phyloP scores from a whole-genome alignment of 2,797 vertebrate genomes.

The Silurus lanzhouensis region DNA sequence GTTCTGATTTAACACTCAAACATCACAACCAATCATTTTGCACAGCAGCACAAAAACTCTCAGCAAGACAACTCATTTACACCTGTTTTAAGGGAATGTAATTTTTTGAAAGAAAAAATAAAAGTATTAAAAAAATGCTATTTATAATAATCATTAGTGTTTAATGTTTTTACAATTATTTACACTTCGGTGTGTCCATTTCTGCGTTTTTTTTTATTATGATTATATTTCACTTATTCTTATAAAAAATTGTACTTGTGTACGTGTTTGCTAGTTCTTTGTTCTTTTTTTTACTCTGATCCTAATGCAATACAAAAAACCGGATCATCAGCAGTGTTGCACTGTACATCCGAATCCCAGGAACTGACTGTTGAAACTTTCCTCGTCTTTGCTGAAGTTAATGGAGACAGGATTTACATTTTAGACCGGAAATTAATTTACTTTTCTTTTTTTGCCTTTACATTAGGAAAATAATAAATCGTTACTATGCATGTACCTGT shows the following conservation, averaged over 20 bases:
- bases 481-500: slow-evolving; percentile 95
- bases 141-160: background rate
- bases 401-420: slow-evolving; percentile 39
- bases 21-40: background rate
- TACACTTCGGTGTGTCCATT: background rate
- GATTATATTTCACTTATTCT: background rate
- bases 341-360: slow-evolving; percentile 58
- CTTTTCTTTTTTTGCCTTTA: slow-evolving; percentile 64
- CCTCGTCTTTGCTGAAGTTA: slow-evolving; percentile 36
- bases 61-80: background rate
- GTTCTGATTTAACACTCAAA: too few relatives aligned
- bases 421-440: slow-evolving; percentile 67
- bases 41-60: background rate
- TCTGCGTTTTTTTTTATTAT: background rate
- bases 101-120: background rate
- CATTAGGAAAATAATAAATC: slow-evolving; percentile 88
- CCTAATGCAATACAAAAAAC: slow-evolving; percentile 63
- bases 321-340: slow-evolving; percentile 70
- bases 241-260: slow-evolving; percentile 13
- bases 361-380: slow-evolving; percentile 73
- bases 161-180: slow-evolving; percentile 17
- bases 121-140: too few relatives aligned
- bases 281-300: slow-evolving; percentile 39
- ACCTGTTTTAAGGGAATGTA: background rate
- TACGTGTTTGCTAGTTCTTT: slow-evolving; percentile 52